A percentile compares a stretch with the other conserved stretches of the same genome.
Evolutionary conservation across 2,797 vertebrate species (phyloP).

Genomic region (Halcyon smyrnensis): DNA sequence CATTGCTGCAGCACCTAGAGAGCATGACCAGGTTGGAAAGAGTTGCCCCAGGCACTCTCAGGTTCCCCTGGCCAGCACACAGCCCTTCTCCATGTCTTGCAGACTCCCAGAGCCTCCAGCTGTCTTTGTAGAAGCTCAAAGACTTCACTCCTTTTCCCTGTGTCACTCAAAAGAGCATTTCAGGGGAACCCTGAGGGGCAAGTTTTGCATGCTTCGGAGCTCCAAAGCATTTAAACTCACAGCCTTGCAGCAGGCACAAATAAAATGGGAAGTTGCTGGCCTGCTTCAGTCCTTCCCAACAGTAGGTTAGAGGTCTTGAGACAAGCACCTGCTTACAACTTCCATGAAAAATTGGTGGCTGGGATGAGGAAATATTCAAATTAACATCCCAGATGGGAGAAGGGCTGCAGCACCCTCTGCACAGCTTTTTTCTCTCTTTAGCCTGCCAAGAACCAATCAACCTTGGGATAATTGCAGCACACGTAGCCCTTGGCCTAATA

Average conservation of each 20-base stretch:
- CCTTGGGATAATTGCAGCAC: neutral
- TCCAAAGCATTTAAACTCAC: neutral
- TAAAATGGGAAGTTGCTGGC: neutral
- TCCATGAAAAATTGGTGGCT: neutral
- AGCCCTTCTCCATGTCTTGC: neutral
- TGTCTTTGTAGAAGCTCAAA: neutral
- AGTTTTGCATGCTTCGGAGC: neutral
- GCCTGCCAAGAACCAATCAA: neutral
- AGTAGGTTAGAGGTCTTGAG: neutral
- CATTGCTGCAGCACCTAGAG: neutral
- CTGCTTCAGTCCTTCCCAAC: neutral
- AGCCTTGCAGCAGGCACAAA: neutral
- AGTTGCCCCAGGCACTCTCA: neutral
- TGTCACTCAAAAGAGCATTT: neutral
- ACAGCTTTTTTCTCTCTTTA: neutral
- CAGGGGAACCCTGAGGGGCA: neutral
- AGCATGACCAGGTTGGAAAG: neutral
- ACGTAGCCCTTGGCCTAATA: neutral
- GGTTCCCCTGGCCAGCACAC: neutral
- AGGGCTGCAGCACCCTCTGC: neutral
- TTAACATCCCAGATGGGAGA: neutral
- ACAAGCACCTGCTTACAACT: neutral
- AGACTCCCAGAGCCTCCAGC: accelerated
- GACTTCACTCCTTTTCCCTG: neutral
- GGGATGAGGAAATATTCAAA: neutral